phyloP scores from a whole-genome alignment of 1,140 invertebrate genomes.

The Saccostrea glomerata region DNA sequence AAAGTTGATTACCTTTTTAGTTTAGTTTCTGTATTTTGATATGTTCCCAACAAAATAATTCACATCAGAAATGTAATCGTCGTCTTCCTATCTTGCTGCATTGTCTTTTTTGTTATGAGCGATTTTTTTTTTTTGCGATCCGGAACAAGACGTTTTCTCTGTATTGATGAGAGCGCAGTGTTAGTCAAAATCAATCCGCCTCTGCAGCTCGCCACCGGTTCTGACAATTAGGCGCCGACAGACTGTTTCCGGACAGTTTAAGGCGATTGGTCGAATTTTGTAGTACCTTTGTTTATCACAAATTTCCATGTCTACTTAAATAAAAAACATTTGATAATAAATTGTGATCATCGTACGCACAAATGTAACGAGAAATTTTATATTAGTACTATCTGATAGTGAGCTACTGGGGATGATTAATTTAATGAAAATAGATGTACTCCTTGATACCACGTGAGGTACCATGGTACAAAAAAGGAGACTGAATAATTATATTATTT shows the following conservation, averaged over 20 bases:
- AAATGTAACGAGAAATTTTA: no score
- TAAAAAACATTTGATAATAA: neutral
- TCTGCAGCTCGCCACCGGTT: slow-evolving; percentile 11
- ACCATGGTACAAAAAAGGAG: no score
- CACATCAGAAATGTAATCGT: neutral
- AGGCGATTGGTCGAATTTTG: neutral
- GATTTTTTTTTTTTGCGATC: neutral
- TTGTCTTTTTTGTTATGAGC: slow-evolving; percentile 1
- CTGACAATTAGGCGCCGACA: slow-evolving; percentile 17
- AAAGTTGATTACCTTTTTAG: neutral
- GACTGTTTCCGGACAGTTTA: neutral
- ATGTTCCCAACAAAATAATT: neutral
- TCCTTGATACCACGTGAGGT: no score
- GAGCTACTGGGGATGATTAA: no score
- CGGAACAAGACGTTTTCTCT: neutral
- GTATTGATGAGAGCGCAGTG: slow-evolving; percentile 13
- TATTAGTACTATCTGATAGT: no score
- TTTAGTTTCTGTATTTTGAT: neutral
- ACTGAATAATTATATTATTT: no score
- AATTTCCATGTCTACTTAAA: neutral
- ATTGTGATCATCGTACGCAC: no score
- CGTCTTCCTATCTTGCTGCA: neutral
- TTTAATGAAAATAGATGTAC: no score
- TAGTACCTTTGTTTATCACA: neutral
- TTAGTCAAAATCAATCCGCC: slow-evolving; percentile 29